Conservation (phyloP, 2,888 invertebrate species). For the Leptothorax acervorum region DNA sequence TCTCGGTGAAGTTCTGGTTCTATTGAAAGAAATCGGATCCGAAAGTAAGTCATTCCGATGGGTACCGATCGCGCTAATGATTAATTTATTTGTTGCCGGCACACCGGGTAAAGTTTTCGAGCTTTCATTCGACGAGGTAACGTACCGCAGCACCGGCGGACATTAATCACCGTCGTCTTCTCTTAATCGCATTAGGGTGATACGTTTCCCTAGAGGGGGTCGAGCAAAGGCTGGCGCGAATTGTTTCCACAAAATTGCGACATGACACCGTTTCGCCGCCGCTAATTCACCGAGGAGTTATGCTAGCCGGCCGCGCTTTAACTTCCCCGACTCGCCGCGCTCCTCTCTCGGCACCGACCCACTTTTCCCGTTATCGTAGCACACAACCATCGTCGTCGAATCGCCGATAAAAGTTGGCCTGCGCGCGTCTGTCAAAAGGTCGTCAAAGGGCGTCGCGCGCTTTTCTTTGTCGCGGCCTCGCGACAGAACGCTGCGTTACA, state of each 20-base stretch:
- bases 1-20: neutral
- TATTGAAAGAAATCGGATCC: neutral
- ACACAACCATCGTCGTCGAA: slow-evolving; percentile 22
- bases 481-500: neutral
- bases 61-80: neutral
- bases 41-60: neutral
- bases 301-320: slow-evolving; percentile 34
- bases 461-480: neutral
- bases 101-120: neutral
- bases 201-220: neutral
- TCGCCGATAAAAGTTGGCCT: slow-evolving; percentile 29
- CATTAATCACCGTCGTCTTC: slow-evolving; percentile 12
- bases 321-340: slow-evolving; percentile 16
- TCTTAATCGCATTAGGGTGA: slow-evolving; percentile 45
- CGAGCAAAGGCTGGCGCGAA: slow-evolving; percentile 37
- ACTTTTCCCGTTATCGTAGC: slow-evolving; percentile 48
- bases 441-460: neutral
- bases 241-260: slow-evolving; percentile 56
- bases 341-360: slow-evolving; percentile 31
- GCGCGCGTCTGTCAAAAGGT: slow-evolving; percentile 30
- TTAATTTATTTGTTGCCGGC: slow-evolving; percentile 3
- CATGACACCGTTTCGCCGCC: slow-evolving; percentile 50
- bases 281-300: slow-evolving; percentile 48
- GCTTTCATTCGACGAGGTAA: neutral
- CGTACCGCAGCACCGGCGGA: neutral